Evolutionary conservation across 2,888 invertebrate genomes (phyloP).

Genomic region (Cephus pygmeus): DNA sequence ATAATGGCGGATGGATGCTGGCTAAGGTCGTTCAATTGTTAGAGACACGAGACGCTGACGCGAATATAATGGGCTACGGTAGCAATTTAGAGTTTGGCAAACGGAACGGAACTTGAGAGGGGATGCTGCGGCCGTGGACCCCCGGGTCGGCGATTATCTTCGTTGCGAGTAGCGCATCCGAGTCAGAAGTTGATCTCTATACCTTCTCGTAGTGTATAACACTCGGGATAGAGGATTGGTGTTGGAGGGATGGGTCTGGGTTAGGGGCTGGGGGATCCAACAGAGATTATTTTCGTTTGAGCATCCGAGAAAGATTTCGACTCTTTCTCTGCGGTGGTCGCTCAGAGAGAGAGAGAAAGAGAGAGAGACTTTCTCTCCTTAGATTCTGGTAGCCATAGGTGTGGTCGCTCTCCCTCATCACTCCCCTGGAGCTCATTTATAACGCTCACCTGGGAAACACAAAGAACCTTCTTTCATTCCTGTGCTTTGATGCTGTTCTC

Average conservation of each 20-base stretch:
- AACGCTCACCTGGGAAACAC: slow-evolving; percentile 60
- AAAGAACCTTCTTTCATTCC: slow-evolving; percentile 54
- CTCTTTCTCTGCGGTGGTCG: slow-evolving; percentile 50
- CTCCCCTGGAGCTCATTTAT: slow-evolving; percentile 56
- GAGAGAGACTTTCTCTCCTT: slow-evolving; percentile 27
- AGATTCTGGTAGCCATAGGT: slow-evolving; percentile 55
- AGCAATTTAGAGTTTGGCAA: slow-evolving; percentile 50
- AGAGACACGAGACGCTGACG: slow-evolving; percentile 39
- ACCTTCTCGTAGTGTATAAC: neutral
- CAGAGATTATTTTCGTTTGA: slow-evolving; percentile 41
- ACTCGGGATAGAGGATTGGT: neutral
- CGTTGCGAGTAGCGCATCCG: neutral
- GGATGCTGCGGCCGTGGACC: slow-evolving; percentile 40
- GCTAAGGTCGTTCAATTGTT: neutral
- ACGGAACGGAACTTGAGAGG: slow-evolving; percentile 18
- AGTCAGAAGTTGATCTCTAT: neutral
- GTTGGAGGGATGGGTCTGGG: neutral
- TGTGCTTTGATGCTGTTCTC: slow-evolving; percentile 48
- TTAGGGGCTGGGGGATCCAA: slow-evolving; percentile 18
- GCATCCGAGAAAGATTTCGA: slow-evolving; percentile 27
- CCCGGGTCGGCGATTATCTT: slow-evolving; percentile 38
- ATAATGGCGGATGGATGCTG: neutral
- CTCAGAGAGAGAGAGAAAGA: slow-evolving; percentile 8
- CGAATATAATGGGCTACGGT: slow-evolving; percentile 56
- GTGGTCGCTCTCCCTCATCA: slow-evolving; percentile 46